phyloP scores from a whole-genome alignment of 1,140 invertebrate species.

The Cheumatopsyche charites region DNA sequence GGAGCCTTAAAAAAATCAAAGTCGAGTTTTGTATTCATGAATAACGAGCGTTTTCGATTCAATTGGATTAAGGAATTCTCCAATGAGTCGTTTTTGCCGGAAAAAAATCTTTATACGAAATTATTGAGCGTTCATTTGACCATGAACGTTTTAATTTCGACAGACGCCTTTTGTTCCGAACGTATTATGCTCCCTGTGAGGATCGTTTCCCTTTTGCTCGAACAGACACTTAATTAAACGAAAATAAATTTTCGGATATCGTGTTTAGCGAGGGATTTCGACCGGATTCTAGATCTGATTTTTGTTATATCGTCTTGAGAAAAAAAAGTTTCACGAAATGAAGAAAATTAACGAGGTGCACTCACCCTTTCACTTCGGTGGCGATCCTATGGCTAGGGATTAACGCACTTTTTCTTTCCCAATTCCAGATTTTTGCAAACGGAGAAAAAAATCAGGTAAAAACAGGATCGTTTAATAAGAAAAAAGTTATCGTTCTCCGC shows the following conservation, averaged over 20 bases:
- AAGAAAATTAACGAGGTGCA: not conserved
- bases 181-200: not conserved
- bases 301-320: too few relatives aligned
- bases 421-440: not conserved
- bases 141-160: slow-evolving; percentile 13
- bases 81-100: not conserved
- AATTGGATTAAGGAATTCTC: not conserved
- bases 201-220: not conserved
- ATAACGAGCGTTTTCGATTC: not conserved
- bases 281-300: too few relatives aligned
- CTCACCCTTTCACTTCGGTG: not conserved
- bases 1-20: too few relatives aligned
- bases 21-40: too few relatives aligned
- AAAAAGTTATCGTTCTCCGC: not conserved
- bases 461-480: slow-evolving; percentile 7
- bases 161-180: slow-evolving; percentile 4
- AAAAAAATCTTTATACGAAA: not conserved
- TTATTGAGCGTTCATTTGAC: not conserved
- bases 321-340: not conserved
- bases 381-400: not conserved
- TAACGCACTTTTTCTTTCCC: not conserved
- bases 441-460: slow-evolving; percentile 17
- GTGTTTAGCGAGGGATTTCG: too few relatives aligned
- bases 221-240: slow-evolving; percentile 10
- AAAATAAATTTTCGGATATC: not conserved